Evolutionary conservation across 2,797 vertebrate species (phyloP), one percentile per base, ranked within the genome.

Genomic region (Molossus molossus): DNA sequence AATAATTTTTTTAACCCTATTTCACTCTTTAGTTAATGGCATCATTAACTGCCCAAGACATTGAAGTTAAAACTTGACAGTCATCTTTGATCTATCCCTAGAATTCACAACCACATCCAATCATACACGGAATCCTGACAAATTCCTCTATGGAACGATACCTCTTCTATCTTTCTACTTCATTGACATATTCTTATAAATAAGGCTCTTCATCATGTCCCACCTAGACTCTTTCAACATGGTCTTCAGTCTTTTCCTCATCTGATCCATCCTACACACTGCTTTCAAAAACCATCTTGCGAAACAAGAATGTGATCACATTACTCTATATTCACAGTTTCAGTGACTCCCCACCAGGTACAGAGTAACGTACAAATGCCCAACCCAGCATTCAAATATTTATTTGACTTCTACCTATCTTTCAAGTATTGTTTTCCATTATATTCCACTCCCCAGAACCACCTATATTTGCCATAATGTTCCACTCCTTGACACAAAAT

Each of bases 11-110:
- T 85, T 45, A 88, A 85, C 29, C 82, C 45, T 65, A 65, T 77
- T 84, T 75, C 18, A 77, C 29, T 62, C 33, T 83, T 87, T 55
- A 67, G 50, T 21, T 88, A 83, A 37, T 5, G 62, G 25, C 21
- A 57, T 88, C 57, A 37, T 73, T 27, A 91, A 60, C 58, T 70
- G 40, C 4, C 65, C 65, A 86, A 45, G 87, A 89, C 88, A 67
- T 79, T 79, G 72, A 88, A 83, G 55, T 40, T 70, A 76, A 79
- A 72, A 58, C 40, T 64, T 72, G 6, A 29, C 48, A 65, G 10
- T 62, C 77, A 85, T 62, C 40, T 93, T 62, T 87, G 60, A 91
- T 58, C 40, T 70, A 12, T 60, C 8, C 15, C 2, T 64, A 27
- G 60, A 89, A 40, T 87, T 90, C 64, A 84, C 5, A 45, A 6